phyloP scores from a whole-genome alignment of 2,113 vertebrate genomes.

The Hipposideros armiger region DNA sequence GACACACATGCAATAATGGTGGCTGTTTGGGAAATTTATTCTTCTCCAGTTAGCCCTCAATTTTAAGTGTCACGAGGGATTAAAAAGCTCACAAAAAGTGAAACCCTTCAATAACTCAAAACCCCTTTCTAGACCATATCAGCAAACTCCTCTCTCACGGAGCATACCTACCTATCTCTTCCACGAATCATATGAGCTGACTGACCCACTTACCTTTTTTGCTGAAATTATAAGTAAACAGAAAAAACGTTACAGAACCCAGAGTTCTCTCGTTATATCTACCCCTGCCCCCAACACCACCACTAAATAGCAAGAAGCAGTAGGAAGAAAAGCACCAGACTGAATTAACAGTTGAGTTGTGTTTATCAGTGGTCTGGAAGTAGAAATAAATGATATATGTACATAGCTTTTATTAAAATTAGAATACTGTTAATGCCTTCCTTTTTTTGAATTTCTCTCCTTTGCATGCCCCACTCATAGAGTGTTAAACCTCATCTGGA shows the following conservation, averaged over 20 bases:
- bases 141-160: background rate
- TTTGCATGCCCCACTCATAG: background rate
- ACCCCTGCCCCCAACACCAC: rapidly evolving
- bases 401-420: background rate
- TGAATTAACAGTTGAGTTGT: background rate
- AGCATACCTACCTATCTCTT: background rate
- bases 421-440: background rate
- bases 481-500: background rate
- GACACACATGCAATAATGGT: background rate
- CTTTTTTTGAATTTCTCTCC: background rate
- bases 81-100: background rate
- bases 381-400: background rate
- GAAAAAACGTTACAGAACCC: background rate
- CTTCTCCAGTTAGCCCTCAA: background rate
- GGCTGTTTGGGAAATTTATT: background rate
- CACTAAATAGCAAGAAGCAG: background rate
- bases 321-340: background rate
- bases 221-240: background rate
- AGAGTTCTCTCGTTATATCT: background rate
- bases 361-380: background rate
- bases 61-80: background rate
- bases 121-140: background rate
- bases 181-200: background rate
- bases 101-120: background rate
- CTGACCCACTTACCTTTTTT: background rate